Evolutionary conservation across 2,113 vertebrate species (phyloP).

Genomic region (Rattus norvegicus): GRCr8 NC_086033.1:81009501-81010000

Average conservation of each 20-base stretch:
- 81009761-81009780: background rate
- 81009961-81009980: conserved; percentile 65
- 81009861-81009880: conserved; percentile 64
- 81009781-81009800: background rate
- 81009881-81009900: conserved; percentile 47
- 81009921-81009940: conserved; percentile 64
- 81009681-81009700: conserved; percentile 43
- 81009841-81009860: conserved; percentile 28
- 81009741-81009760: conserved; percentile 53
- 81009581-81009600: conserved; percentile 59
- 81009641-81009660: conserved; percentile 3
- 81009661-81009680: background rate
- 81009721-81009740: conserved; percentile 31
- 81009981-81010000: conserved; percentile 58
- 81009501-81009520: conserved; percentile 83
- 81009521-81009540: conserved; percentile 82
- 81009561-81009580: conserved; percentile 59
- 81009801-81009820: background rate
- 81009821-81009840: conserved; percentile 36
- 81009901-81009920: conserved; percentile 68
- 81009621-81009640: background rate
- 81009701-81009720: conserved; percentile 38
- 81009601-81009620: conserved; percentile 72
- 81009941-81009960: conserved; percentile 56
- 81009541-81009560: conserved; percentile 75